A percentile compares a stretch with the other conserved stretches of the same genome.
phyloP scores from a whole-genome alignment of 2,888 invertebrate genomes.

The Cactoblastis cactorum region DNA sequence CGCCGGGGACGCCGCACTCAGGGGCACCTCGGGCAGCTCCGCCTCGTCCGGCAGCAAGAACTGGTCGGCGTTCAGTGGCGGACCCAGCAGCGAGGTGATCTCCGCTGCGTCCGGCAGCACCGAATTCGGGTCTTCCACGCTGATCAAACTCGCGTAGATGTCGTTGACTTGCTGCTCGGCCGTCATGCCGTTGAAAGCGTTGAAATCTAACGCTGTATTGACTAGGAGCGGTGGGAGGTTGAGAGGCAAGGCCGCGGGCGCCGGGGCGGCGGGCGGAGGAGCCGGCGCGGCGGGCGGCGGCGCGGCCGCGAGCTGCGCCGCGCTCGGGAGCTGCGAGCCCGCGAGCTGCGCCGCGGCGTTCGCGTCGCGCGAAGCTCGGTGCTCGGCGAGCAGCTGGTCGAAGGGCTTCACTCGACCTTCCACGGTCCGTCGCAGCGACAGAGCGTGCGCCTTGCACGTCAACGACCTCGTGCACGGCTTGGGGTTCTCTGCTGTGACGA shows the following conservation, averaged over 20 bases:
- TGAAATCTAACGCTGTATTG: slow-evolving; percentile 56
- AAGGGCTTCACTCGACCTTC: slow-evolving; percentile 85
- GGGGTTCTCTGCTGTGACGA: slow-evolving; percentile 82
- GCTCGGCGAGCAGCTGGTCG: slow-evolving; percentile 86
- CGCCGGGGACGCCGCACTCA: slow-evolving; percentile 35
- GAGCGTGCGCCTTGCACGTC: slow-evolving; percentile 84
- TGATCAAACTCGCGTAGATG: slow-evolving; percentile 61
- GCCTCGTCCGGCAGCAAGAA: slow-evolving; percentile 56
- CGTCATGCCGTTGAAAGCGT: slow-evolving; percentile 54
- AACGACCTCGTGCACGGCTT: slow-evolving; percentile 89
- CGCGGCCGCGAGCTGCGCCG: slow-evolving; percentile 6
- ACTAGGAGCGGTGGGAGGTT: slow-evolving; percentile 58
- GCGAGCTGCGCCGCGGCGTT: slow-evolving; percentile 30
- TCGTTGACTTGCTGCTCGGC: slow-evolving; percentile 66
- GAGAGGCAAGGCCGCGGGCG: slow-evolving; percentile 30
- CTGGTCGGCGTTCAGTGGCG: slow-evolving; percentile 48
- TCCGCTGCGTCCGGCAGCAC: slow-evolving; percentile 58
- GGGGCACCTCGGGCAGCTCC: slow-evolving; percentile 41
- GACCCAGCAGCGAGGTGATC: slow-evolving; percentile 57
- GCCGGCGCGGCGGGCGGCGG: slow-evolving; percentile 24
- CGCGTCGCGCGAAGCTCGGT: slow-evolving; percentile 82
- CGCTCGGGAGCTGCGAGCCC: slow-evolving; percentile 22
- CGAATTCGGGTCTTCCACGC: slow-evolving; percentile 53
- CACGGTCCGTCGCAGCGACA: slow-evolving; percentile 84
- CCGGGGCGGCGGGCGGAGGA: slow-evolving; percentile 24